Evolutionary conservation across 2,113 vertebrate species (phyloP).

Genomic region (Quiscalus mexicanus): DNA sequence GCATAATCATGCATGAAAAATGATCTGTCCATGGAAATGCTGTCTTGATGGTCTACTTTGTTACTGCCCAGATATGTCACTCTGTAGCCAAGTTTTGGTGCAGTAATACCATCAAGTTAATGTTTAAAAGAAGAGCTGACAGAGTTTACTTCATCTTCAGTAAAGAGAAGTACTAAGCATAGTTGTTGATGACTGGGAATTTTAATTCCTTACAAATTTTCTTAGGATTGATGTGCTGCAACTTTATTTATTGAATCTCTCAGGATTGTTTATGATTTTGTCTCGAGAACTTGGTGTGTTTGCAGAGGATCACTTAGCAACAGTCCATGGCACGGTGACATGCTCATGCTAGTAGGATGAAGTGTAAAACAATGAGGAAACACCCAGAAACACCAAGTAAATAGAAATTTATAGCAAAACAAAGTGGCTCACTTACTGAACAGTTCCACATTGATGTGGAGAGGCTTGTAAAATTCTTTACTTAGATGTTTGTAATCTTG

Average conservation of each 20-base stretch:
- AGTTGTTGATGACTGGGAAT: slow-evolving; percentile 59
- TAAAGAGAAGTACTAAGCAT: slow-evolving; percentile 36
- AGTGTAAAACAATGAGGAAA: slow-evolving; percentile 16
- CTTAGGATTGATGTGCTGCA: slow-evolving; percentile 53
- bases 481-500: background rate
- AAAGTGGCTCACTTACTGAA: background rate
- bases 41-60: background rate
- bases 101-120: slow-evolving; percentile 12
- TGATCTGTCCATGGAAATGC: background rate
- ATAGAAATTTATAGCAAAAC: slow-evolving; percentile 9
- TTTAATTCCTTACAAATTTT: slow-evolving; percentile 69
- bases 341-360: background rate
- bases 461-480: background rate
- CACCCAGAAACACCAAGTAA: slow-evolving; percentile 24
- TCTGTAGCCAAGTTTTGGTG: background rate
- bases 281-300: slow-evolving; percentile 60
- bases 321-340: background rate
- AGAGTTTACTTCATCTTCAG: slow-evolving; percentile 66
- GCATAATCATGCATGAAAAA: background rate
- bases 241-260: slow-evolving; percentile 72
- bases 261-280: slow-evolving; percentile 63
- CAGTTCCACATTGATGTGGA: background rate
- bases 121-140: slow-evolving; percentile 59
- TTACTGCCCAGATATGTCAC: background rate
- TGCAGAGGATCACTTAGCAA: slow-evolving; percentile 56